phyloP scores from a whole-genome alignment of 2,888 invertebrate genomes.

The Alviniconcha strummeri region DNA sequence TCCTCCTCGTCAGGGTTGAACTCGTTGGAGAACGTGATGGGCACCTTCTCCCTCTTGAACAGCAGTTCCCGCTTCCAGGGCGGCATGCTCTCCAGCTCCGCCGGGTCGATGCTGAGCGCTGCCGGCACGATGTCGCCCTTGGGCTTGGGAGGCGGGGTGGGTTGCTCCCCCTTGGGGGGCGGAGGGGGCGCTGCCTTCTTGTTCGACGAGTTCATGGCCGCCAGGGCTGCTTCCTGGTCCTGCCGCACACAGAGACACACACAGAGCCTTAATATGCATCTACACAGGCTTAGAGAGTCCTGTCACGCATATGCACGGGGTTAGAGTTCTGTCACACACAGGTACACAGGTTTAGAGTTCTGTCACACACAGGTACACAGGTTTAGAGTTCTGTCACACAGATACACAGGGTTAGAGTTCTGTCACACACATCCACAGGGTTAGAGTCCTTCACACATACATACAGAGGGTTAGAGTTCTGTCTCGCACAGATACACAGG shows the following conservation, averaged over 20 bases:
- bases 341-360: not conserved
- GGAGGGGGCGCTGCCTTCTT: conserved; percentile 24
- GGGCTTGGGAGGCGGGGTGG: conserved; percentile 26
- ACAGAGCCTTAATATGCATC: not conserved
- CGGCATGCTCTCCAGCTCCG: conserved; percentile 58
- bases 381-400: not conserved
- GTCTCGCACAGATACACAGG: not conserved
- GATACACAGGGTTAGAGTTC: not conserved
- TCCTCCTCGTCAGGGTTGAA: conserved; percentile 46
- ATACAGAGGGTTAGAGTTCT: not conserved
- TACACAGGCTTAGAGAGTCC: not conserved
- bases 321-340: not conserved
- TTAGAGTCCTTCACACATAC: not conserved
- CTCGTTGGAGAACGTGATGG: conserved; percentile 48
- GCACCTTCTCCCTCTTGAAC: conserved; percentile 51
- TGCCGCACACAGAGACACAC: not conserved
- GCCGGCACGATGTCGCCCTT: conserved; percentile 46
- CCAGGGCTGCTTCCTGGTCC: conserved; percentile 24
- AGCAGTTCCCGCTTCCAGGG: conserved; percentile 61
- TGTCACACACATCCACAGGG: not conserved
- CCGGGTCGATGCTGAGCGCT: conserved; percentile 47
- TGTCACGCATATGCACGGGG: not conserved
- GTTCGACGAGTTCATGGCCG: not conserved
- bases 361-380: not conserved
- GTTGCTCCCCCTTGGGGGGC: not conserved